Conservation (phyloP, 1,140 invertebrate species). For the Frieseomelitta varia region DNA sequence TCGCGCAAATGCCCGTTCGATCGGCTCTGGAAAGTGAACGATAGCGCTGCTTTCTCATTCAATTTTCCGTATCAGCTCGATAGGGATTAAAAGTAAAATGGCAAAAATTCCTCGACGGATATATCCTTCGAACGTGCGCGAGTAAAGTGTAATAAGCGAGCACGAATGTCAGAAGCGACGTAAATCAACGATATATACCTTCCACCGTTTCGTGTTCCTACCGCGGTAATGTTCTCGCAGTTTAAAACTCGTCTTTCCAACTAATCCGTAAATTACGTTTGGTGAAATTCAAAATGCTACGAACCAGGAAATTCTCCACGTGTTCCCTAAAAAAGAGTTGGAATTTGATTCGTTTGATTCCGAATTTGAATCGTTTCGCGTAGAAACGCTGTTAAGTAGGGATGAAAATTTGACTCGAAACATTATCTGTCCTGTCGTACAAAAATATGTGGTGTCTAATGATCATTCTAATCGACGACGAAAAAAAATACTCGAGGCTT, state of each 20-base stretch:
- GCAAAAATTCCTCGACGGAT: background rate
- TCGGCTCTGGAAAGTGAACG: slow-evolving; percentile 23
- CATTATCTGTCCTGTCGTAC: background rate
- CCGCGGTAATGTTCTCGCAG: background rate
- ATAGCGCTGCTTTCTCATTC: slow-evolving; percentile 13
- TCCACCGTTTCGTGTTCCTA: background rate
- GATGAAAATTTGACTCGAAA: background rate
- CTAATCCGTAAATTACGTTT: no score
- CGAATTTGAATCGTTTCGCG: no score
- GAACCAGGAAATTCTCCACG: background rate
- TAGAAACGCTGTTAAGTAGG: no score
- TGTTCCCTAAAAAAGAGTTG: background rate
- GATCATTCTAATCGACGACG: background rate
- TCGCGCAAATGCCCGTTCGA: background rate
- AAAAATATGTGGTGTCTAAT: no score
- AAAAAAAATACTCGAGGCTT: background rate
- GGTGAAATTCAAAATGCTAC: background rate
- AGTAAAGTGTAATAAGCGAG: background rate
- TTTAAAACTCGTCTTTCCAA: background rate
- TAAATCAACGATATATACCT: background rate
- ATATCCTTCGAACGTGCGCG: background rate
- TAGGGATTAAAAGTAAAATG: background rate
- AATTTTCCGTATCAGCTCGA: background rate
- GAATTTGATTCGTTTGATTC: background rate
- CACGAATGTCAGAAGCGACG: no score